Evolutionary conservation across 2,113 vertebrate species (phyloP), one percentile per base, ranked within the genome.

Genomic region (Percopsis transmontana): DNA sequence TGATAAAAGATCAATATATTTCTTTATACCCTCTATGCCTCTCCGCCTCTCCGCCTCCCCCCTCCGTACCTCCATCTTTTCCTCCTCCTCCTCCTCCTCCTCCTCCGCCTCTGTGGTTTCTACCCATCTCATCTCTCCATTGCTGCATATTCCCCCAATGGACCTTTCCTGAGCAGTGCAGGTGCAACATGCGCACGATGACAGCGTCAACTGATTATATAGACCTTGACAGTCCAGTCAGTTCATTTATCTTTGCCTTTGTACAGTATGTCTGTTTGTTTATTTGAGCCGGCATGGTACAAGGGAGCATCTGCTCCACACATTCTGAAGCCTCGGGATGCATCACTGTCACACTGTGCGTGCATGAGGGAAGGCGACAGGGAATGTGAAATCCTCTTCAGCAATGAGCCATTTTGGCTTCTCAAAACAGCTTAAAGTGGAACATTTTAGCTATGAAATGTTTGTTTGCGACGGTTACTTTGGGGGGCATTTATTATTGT

Each of bases 1-100:
- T 19, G 41, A 60, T 16, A 81, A 81, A 81, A 79, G 69, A 88
- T 79, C 74, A 62, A 88, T 88, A 62, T 77, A 61, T 80, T 60
- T 67, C 63, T 78, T 62, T 41, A 15, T 76, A 56, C 38, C 55
- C 64, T 74, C 58, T 80, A 69, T 85, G 58, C 62, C 41, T 72
- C 65, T 40, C 10, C n/a, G 21, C 7, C 21, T 59, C 50, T 44
- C 44, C 12, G 12, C 65, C 20, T 55, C 45, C n/a, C 24, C 54
- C 69, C 47, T 20, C 44, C 10, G 47, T 55, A 51, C 62, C 68
- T 56, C 62, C 61, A 44, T 56, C 59, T 58, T 61, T 27, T 81
- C 40, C 14, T 16, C 53, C 27, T 41, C 16, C 54, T 24, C 15
- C 23, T 14, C 8, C 21, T 23, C 52, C 52, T 8, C 18, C n/a